phyloP scores from a whole-genome alignment of 2,797 vertebrate species.

The Chelmon rostratus region DNA sequence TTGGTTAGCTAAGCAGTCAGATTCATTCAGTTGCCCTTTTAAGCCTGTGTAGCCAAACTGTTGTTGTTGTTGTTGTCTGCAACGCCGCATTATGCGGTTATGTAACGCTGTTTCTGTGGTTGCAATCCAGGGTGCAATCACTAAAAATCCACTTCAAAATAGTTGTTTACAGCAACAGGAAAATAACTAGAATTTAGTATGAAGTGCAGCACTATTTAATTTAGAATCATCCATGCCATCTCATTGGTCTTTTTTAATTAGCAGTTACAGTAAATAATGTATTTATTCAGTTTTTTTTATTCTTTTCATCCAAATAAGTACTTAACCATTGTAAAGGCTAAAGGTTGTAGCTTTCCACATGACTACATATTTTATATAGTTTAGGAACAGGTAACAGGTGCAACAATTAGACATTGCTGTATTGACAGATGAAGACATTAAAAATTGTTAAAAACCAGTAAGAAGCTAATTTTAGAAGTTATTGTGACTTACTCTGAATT shows the following conservation, averaged over 20 bases:
- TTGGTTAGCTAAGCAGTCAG: conserved; percentile 63
- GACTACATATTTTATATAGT: neutral
- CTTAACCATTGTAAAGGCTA: conserved; percentile 1
- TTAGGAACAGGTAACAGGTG: neutral
- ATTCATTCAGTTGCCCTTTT: conserved; percentile 71
- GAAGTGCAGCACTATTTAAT: conserved; percentile 42
- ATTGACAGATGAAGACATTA: conserved; percentile 9
- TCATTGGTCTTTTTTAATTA: conserved; percentile 31
- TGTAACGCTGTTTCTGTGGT: conserved; percentile 64
- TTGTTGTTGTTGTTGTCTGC: conserved; percentile 52
- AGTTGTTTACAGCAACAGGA: conserved; percentile 66
- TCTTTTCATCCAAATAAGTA: conserved; percentile 34
- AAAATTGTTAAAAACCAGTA: neutral
- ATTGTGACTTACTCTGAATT: neutral
- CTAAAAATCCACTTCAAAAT: conserved; percentile 66
- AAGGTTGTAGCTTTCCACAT: neutral
- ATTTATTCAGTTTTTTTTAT: conserved; percentile 49
- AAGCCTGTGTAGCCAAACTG: conserved; percentile 61
- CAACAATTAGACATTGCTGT: neutral
- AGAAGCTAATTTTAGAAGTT: neutral
- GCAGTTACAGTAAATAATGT: conserved; percentile 44
- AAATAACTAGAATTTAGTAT: conserved; percentile 56
- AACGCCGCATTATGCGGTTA: conserved; percentile 60
- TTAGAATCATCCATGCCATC: conserved; percentile 41
- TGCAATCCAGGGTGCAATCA: conserved; percentile 56